A percentile compares a stretch with the other conserved stretches of the same genome.
Evolutionary conservation across 2,888 invertebrate genomes (phyloP).

Genomic region (Acrobasis consociella): DNA sequence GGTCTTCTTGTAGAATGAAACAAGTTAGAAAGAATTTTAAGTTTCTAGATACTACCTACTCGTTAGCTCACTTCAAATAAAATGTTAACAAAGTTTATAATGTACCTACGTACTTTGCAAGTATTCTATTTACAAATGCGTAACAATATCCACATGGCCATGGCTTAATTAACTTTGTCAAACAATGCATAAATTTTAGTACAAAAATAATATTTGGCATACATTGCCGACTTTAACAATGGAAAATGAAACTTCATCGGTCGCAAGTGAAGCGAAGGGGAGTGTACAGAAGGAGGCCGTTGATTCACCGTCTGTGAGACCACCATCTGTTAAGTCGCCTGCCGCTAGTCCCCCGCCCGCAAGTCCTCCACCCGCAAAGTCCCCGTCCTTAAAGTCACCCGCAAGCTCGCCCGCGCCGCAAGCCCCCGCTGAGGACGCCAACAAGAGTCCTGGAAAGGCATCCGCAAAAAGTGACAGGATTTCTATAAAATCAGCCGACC

Average conservation of each 20-base stretch:
- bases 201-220: not conserved
- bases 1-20: too few relatives aligned
- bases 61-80: too few relatives aligned
- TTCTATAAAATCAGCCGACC: slow-evolving; percentile 25
- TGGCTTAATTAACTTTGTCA: slow-evolving; percentile 10
- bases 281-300: not conserved
- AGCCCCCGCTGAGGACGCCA: not conserved
- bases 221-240: not conserved
- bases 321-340: not conserved
- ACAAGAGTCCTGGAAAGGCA: slow-evolving; percentile 1
- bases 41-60: too few relatives aligned
- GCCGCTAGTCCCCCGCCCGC: not conserved
- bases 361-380: not conserved
- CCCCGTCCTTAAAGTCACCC: slow-evolving; percentile 3
- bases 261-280: not conserved
- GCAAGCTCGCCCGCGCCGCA: not conserved
- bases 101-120: not conserved
- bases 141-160: slow-evolving; percentile 15
- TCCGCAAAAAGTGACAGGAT: slow-evolving; percentile 25
- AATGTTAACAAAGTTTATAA: not conserved
- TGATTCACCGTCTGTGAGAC: not conserved
- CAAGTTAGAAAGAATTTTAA: too few relatives aligned
- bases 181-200: slow-evolving; percentile 22
- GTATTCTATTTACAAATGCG: slow-evolving; percentile 2
- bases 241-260: slow-evolving; percentile 13